Base-by-base conservation (phyloP, 2,797 vertebrate genomes). In the Liparis tanakae region DNA sequence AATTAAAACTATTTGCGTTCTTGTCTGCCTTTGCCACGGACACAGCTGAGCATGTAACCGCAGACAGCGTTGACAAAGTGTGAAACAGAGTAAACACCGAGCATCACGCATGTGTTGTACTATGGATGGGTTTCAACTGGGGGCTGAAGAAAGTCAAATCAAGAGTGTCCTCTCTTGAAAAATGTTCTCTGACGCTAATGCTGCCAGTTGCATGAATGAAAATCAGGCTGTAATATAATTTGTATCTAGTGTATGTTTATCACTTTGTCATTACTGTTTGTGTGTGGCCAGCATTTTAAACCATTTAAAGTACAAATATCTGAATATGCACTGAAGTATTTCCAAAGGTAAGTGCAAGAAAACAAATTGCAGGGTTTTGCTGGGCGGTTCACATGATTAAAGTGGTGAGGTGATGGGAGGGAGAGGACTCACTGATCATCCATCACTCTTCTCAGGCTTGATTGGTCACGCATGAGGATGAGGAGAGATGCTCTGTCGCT, bases 381-480 rank as follows among this genome's bases (percentile, higher is more conserved):
- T 15, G 37, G 30, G 39, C 57, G 67, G 56, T 50, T 17, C 56
- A 76, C 73, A 74, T 72, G 57, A 82, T 12, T 66, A 36, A 76
- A 76, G 33, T 70, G 53, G 17, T 18, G 17, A 76, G 63, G 33
- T 75, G 60, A 46, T 55, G 67, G 57, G 56, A 79, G 62, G 51
- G 73, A 69, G 57, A 69, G 69, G 73, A 78, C 76, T 74, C 76
- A 50, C 72, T 76, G 72, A 80, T 79, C 72, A 81, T 88, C 84
- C 72, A 82, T 91, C 85, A 87, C 55, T 68, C 55, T 67, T 82
- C 76, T 78, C 71, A 76, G 78, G 79, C 65, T 83, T 89, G 85
- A 90, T 81, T 83, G 72, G 82, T 89, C 80, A 86, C 70, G 80
- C 80, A 83, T 85, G 74, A 39, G 74, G 80, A 79, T 58, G 70